phyloP scores from a whole-genome alignment of 2,888 invertebrate genomes.

The Empis livida region DNA sequence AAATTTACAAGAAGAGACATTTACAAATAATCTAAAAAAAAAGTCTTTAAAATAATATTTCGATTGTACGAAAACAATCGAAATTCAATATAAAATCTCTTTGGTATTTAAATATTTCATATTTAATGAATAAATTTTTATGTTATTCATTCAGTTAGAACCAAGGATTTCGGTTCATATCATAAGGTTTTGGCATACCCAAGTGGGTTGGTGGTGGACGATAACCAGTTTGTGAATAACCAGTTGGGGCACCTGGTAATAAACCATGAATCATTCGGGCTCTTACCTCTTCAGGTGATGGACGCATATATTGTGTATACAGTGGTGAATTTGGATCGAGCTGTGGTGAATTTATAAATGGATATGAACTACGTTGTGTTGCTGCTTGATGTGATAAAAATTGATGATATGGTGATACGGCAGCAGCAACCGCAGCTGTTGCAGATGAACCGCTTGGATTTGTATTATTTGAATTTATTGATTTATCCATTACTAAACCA shows the following conservation, averaged over 20 bases:
- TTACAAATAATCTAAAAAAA: too few relatives aligned
- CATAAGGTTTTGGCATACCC: slow-evolving; percentile 60
- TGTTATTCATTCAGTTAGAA: slow-evolving; percentile 39
- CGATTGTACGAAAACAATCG: too few relatives aligned
- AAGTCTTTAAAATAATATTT: too few relatives aligned
- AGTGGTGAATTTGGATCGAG: slow-evolving; percentile 51
- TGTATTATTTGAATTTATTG: not conserved
- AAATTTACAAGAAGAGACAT: too few relatives aligned
- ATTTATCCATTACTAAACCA: too few relatives aligned
- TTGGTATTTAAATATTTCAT: not conserved
- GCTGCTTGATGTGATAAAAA: slow-evolving; percentile 48
- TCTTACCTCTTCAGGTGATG: slow-evolving; percentile 49
- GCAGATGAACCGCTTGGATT: slow-evolving; percentile 25
- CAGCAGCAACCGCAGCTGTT: slow-evolving; percentile 37
- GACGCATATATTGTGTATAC: slow-evolving; percentile 59
- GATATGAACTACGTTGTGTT: slow-evolving; percentile 41
- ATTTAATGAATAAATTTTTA: too few relatives aligned
- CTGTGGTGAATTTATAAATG: slow-evolving; percentile 44
- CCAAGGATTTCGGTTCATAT: slow-evolving; percentile 57
- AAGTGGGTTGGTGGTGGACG: slow-evolving; percentile 37
- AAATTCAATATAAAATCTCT: too few relatives aligned
- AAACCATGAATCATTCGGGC: slow-evolving; percentile 42
- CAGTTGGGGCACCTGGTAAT: slow-evolving; percentile 34
- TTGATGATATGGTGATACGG: slow-evolving; percentile 41
- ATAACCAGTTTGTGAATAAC: slow-evolving; percentile 53